Evolutionary conservation across 2,797 vertebrate species (phyloP), one percentile per base, ranked within the genome.

Genomic region (Apodemus agrarius): DNA sequence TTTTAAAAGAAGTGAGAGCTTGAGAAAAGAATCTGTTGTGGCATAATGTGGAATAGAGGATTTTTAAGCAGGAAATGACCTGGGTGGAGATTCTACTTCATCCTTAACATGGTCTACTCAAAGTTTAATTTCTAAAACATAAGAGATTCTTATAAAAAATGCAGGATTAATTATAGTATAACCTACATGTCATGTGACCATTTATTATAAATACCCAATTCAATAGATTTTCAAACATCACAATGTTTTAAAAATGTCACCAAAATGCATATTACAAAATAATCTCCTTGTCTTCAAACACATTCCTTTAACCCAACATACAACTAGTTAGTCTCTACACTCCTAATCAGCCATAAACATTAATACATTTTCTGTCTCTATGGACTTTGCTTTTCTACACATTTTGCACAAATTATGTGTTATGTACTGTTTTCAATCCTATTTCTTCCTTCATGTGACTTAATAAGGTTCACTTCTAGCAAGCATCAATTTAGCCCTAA

Each of bases 1-100:
- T 92, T 93, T 93, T 89, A 79, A 89, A 93, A 96, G 59, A 74
- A 93, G 10, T 80, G 21, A 31, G 40, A 37, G 29, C n/a, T n/a
- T 61, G 86, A 96, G 31, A 43, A 37, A 84, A 78, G 40, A 85
- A 93, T 69, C 46, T 69, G 49, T 37, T n/a, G 29, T 63, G 12
- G 29, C n/a, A 67, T 52, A 89, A 84, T 26, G 59, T 40, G 16
- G 43, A 49, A 1, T 0, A 5, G 43, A 76, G 10, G 49, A 7
- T 74, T 93, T 59, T 89, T 26, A 85, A 63, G 40, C 87, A 82
- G 43, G 22, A 81, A 90, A 34, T 13, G 43, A 43, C 6, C 31
- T 78, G 34, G 49, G 24, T 92, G 31, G 37, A 80, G 40, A 31
- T 65, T 65, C n/a, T 31, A 11, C 1, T 29, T 92, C 61, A 72